Conservation (phyloP, 92 coral and sea anemone genomes). For the Bergia puertoricense region DNA sequence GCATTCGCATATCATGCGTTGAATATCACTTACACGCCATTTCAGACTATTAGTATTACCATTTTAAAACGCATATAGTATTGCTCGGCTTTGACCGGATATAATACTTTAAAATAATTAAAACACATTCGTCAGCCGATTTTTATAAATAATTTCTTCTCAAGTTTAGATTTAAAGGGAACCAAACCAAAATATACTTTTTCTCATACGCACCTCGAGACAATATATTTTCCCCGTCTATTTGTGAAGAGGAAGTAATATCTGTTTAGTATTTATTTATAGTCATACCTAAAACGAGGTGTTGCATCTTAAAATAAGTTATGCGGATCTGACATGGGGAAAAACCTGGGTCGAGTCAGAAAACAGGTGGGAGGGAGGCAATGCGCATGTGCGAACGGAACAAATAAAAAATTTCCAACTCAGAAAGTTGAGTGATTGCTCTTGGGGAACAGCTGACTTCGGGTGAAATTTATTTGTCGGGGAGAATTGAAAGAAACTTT, state of each 20-base stretch:
- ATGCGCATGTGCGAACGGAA: slow-evolving; percentile 81
- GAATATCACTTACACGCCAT: background rate
- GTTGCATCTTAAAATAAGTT: background rate
- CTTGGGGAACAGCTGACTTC: slow-evolving; percentile 92
- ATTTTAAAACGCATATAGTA: background rate
- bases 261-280: slow-evolving; percentile 24
- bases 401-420: slow-evolving; percentile 91
- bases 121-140: no score
- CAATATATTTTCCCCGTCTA: slow-evolving; percentile 23
- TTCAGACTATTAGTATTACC: background rate
- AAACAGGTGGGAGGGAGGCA: slow-evolving; percentile 76
- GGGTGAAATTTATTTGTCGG: slow-evolving; percentile 74
- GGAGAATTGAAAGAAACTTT: slow-evolving; percentile 73
- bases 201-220: background rate
- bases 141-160: no score
- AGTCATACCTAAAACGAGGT: slow-evolving; percentile 22
- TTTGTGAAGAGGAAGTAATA: slow-evolving; percentile 26
- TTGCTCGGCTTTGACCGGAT: background rate
- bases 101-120: background rate
- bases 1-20: background rate
- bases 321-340: slow-evolving; percentile 19
- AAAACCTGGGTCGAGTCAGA: slow-evolving; percentile 62
- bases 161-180: no score
- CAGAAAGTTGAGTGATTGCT: slow-evolving; percentile 85
- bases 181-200: background rate